Base-by-base conservation (phyloP, 2,888 invertebrate genomes). In the Spisula subtruncata region DNA sequence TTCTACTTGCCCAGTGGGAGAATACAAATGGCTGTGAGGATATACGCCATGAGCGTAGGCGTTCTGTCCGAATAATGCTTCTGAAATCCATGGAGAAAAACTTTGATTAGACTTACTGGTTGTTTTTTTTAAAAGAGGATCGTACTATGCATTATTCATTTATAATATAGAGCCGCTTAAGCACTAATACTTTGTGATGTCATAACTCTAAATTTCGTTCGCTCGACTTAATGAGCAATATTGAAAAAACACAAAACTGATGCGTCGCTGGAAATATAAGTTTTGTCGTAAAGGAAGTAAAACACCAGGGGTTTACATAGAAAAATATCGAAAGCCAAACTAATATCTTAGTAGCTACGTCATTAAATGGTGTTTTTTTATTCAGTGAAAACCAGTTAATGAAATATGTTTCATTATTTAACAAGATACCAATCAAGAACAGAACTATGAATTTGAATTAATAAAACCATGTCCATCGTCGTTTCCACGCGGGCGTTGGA, bases 11-110 rank as follows among this genome's bases (percentile, higher is more conserved):
- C 85, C 81, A n/a, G 54, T 79, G 25, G 86, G 79, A 20, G 83
- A 75, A 48, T 80, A 85, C 5, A 87, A 75, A 54, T 89, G 89
- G 18, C 86, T 35, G 18, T 51, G 90, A 29, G 91, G 87, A 75
- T 90, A 91, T 29, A 90, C 66, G 1, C 90, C 86, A 8, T 86
- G 84, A 20, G 91, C 71, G 16, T 90, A 83, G 16, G 89, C 20
- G n/a, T 90, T 85, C 20, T 86, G 83, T 48, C 88, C 86, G 80
- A 89, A 91, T 5, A 91, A 18, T 5, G 92, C 91, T 56, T 92
- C 92, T 92, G 88, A 79, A 89, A 89, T 32, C 18, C 0, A 32
- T 25, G 25, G 16, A 35, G 1, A 48, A 20, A 81, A n/a, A 8
- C 5, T 48, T 14, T 1, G 16, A 81, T 25, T 35, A 48, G 81